These are phyloP conservation scores for Apodemia zela DNA, from an alignment of 2,888 invertebrate species.

Conservation along the genomic window DNA sequence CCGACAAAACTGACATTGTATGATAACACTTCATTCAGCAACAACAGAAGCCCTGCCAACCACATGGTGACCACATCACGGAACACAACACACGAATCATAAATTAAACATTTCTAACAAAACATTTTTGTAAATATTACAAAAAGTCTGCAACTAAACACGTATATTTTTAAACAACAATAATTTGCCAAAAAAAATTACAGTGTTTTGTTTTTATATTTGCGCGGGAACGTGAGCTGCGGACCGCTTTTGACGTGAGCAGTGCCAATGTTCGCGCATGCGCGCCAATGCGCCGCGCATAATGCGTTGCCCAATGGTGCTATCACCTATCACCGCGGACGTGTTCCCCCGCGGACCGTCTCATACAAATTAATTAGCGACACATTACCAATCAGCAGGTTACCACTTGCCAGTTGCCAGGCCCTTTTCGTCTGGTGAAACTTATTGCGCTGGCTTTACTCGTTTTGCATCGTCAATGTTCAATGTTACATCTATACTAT, in stretches of 20 bases:
- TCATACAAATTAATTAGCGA: conserved; percentile 27
- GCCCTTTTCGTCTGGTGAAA: neutral
- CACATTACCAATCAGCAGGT: conserved; percentile 30
- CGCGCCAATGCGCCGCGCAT: conserved; percentile 55
- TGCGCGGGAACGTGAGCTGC: conserved; percentile 37
- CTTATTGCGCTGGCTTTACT: conserved; percentile 10
- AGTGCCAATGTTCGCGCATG: conserved; percentile 55
- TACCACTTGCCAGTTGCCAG: neutral
- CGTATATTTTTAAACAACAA: neutral
- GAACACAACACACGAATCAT: conserved; percentile 33
- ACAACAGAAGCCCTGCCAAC: conserved; percentile 55
- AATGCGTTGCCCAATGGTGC: conserved; percentile 62
- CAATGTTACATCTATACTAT: no score
- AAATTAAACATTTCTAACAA: conserved; percentile 28
- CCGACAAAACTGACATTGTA: conserved; percentile 53
- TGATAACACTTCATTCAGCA: conserved; percentile 53
- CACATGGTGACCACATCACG: conserved; percentile 67
- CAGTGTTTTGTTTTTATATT: conserved; percentile 35
- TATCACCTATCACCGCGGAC: conserved; percentile 35
- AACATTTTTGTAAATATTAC: conserved; percentile 4
- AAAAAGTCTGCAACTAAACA: neutral
- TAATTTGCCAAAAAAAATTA: neutral
- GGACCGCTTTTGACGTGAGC: conserved; percentile 65
- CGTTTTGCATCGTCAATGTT: no score
- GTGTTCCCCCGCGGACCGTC: conserved; percentile 28